phyloP scores from a whole-genome alignment of 37 sponge, comb jelly and placozoan species.

The Chondrilla cf. caribensis region DNA sequence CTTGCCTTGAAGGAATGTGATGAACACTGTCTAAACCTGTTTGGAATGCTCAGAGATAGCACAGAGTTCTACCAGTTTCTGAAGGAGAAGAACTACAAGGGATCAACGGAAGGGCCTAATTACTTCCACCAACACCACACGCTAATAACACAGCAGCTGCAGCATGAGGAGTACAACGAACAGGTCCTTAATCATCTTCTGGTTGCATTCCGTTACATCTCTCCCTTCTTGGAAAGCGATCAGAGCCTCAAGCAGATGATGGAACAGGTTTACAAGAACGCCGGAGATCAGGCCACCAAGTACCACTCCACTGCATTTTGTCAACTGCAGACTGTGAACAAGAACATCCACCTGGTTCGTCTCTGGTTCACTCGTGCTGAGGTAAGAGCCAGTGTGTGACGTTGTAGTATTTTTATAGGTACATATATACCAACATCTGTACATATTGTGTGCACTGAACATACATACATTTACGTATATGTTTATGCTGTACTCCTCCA shows the following conservation, averaged over 20 bases:
- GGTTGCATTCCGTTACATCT: slow-evolving; percentile 74
- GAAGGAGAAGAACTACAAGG: slow-evolving; percentile 61
- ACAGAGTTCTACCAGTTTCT: slow-evolving; percentile 65
- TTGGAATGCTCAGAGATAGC: slow-evolving; percentile 51
- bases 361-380: slow-evolving; percentile 87
- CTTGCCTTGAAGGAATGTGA: slow-evolving; percentile 14
- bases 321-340: slow-evolving; percentile 66
- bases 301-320: slow-evolving; percentile 6
- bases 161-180: slow-evolving; percentile 90
- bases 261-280: slow-evolving; percentile 31
- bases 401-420: background rate
- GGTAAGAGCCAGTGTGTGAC: slow-evolving; percentile 21
- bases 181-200: slow-evolving; percentile 79
- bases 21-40: slow-evolving; percentile 31
- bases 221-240: slow-evolving; percentile 60
- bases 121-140: slow-evolving; percentile 64
- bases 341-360: slow-evolving; percentile 73
- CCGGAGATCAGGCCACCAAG: slow-evolving; percentile 38
- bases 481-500: no score
- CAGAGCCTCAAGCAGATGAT: slow-evolving; percentile 54
- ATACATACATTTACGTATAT: no score
- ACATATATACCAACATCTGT: no score
- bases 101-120: slow-evolving; percentile 33
- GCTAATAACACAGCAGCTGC: slow-evolving; percentile 74
- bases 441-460: no score